Base-by-base conservation (phyloP, 2,888 invertebrate species). In the Tromatobia lineatoria region DNA sequence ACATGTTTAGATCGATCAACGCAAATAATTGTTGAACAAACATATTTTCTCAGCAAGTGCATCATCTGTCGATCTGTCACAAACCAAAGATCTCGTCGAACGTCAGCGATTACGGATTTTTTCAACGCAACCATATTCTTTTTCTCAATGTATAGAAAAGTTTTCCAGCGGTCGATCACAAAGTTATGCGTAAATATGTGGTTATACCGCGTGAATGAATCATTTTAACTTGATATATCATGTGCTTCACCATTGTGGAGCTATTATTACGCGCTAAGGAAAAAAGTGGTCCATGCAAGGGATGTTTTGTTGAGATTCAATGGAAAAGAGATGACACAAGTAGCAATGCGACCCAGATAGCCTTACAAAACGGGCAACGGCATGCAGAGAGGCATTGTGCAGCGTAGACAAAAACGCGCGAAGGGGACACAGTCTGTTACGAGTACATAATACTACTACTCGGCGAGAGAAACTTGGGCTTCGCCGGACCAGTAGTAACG, bases 401-500 rank as follows among this genome's bases (percentile, higher is more conserved):
- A 59, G 23, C 25, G 38, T 79, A 29, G 66, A 79, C 57, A 80
- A 82, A 83, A 79, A 69, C 29, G 29, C 67, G 73, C 50, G 82
- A 67, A 71, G 59, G 34, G 25, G 38, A 42, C 23, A 45, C 45
- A 18, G 80, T 67, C 42, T 69, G 69, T 80, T 69, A 34, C 71
- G 57, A 73, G 66, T 66, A 52, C 66, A 34, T 67, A 66, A 47
- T 50, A 29, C 47, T 64, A 64, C 73, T 57, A 59, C 59, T 25
- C 11, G 10, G 75, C 64, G 73, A 52, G 75, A 73, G 80, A 75
- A 81, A 82, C 73, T 74, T 69, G 74, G 80, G 82, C 83, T 83
- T 23, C n/a, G 73, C 25, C 74, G 42, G 34, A 38, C 79, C 85
- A 87, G 87, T 88, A 85, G 87, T 87, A 84, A 85, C 66, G 77